Evolutionary conservation across 2,797 vertebrate species (phyloP).

Genomic region (Ctenosaura bakeri): DNA sequence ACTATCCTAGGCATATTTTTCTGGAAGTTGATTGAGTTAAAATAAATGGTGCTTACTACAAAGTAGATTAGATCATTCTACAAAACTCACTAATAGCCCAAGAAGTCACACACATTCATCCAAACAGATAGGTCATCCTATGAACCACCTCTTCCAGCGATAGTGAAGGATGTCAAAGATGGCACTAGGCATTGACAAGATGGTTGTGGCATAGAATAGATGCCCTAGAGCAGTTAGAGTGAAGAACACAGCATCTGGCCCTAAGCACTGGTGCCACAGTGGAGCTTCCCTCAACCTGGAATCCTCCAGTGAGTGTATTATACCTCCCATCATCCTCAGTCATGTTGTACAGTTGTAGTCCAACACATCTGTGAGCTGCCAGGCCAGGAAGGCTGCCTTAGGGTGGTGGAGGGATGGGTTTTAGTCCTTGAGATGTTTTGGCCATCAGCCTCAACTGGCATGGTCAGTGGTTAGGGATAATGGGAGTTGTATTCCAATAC

Average conservation of each 20-base stretch:
- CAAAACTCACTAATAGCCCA: not conserved
- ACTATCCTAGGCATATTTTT: not conserved
- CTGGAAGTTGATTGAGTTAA: not conserved
- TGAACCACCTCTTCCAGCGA: not conserved
- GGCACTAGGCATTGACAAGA: not conserved
- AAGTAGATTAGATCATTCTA: not conserved
- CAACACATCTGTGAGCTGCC: too few species aligned
- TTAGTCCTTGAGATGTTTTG: too few species aligned
- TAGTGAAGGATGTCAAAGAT: not conserved
- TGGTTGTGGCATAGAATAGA: not conserved
- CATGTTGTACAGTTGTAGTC: too few species aligned
- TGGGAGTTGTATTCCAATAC: not conserved
- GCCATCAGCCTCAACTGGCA: too few species aligned
- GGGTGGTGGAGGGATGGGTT: too few species aligned
- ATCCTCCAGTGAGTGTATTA: not conserved
- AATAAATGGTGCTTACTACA: not conserved
- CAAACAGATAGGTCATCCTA: not conserved
- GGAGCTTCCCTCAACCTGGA: not conserved
- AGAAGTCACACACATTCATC: not conserved
- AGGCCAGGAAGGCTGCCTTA: too few species aligned
- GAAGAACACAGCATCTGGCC: not conserved
- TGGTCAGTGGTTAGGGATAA: too few species aligned
- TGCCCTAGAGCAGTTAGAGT: not conserved
- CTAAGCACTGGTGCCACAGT: not conserved
- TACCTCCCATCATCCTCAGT: not conserved